These are phyloP conservation scores for Orussus abietinus DNA, from an alignment of 1,140 invertebrate genomes.

Conservation along the genomic window DNA sequence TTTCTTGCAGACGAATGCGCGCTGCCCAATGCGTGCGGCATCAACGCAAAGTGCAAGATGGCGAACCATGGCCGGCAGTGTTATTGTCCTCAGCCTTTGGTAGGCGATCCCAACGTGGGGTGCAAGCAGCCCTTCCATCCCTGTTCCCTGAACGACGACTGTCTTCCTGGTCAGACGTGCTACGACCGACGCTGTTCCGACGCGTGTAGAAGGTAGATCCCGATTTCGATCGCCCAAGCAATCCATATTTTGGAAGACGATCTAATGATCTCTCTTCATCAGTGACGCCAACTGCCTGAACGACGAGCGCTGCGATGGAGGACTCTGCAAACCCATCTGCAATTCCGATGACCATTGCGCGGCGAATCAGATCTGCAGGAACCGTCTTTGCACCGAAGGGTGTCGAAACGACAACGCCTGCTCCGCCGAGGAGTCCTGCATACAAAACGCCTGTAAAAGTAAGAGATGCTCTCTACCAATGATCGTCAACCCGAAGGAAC, in stretches of 20 bases:
- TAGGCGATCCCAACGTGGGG: slow-evolving; percentile 69
- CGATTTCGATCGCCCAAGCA: slow-evolving; percentile 16
- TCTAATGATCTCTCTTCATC: slow-evolving; percentile 34
- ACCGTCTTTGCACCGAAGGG: slow-evolving; percentile 78
- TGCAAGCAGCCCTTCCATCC: slow-evolving; percentile 66
- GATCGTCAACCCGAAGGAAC: not conserved
- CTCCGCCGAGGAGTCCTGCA: slow-evolving; percentile 67
- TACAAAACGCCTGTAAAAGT: slow-evolving; percentile 78
- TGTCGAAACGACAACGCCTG: slow-evolving; percentile 81
- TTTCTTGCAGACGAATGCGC: slow-evolving; percentile 61
- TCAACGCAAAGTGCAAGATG: slow-evolving; percentile 71
- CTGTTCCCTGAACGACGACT: slow-evolving; percentile 64
- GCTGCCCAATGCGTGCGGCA: slow-evolving; percentile 76
- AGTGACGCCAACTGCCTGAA: slow-evolving; percentile 77
- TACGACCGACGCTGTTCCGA: slow-evolving; percentile 70
- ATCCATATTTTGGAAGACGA: not conserved
- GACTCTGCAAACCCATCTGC: slow-evolving; percentile 77
- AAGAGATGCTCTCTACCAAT: slow-evolving; percentile 23
- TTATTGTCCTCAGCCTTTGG: slow-evolving; percentile 65
- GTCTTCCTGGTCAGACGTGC: slow-evolving; percentile 65
- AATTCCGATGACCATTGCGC: slow-evolving; percentile 79
- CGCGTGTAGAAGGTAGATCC: slow-evolving; percentile 64
- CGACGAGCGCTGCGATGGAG: slow-evolving; percentile 78
- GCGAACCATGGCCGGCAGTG: slow-evolving; percentile 71
- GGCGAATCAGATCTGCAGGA: slow-evolving; percentile 79